Evolutionary conservation across 35 echinoderm and acorn worm genomes (phyloP).

Genomic region (Holothuria glaberrima): DNA sequence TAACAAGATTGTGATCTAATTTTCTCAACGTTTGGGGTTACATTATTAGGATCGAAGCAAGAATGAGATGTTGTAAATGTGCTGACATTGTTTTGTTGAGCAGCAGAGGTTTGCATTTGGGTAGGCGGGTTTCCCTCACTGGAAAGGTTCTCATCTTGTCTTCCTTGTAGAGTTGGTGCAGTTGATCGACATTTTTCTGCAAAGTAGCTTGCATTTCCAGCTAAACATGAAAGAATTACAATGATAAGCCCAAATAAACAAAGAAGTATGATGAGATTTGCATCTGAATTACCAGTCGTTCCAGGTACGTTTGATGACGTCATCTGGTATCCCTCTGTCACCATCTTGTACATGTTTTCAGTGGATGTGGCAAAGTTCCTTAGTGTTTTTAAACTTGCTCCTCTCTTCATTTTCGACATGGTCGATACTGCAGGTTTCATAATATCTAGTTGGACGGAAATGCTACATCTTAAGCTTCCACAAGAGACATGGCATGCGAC

Average conservation of each 20-base stretch:
- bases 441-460: no score
- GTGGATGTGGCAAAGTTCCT: no score
- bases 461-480: no score
- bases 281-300: not conserved
- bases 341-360: no score
- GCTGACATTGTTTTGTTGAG: not conserved
- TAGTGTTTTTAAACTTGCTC: no score
- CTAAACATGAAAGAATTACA: constrained; percentile 29
- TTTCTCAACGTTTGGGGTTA: not conserved
- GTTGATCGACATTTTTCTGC: constrained; percentile 21
- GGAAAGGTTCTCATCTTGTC: not conserved
- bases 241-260: not conserved
- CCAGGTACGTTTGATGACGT: not conserved
- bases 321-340: no score
- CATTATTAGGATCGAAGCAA: not conserved
- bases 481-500: no score
- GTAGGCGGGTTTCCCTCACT: not conserved
- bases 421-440: no score
- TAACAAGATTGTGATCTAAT: constrained; percentile 8
- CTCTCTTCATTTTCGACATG: no score
- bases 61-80: not conserved
- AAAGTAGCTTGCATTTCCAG: constrained; percentile 34
- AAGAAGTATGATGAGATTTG: not conserved
- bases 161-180: not conserved
- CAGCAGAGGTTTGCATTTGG: not conserved